Conservation (phyloP, 2,797 vertebrate genomes). For the Melopsittacus undulatus region DNA sequence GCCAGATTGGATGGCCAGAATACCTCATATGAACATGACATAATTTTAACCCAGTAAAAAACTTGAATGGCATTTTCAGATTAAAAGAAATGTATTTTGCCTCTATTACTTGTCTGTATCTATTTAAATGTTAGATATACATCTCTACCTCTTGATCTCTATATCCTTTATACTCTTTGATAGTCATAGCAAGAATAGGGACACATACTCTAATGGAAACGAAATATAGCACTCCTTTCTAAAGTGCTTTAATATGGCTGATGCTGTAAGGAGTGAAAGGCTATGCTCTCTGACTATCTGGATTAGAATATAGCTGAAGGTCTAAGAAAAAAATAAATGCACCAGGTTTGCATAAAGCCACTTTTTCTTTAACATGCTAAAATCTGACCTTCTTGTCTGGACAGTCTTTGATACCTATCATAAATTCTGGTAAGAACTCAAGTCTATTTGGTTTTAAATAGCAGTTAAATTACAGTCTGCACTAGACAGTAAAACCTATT, state of each 20-base stretch:
- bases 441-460: slow-evolving; percentile 36
- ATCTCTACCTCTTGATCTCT: neutral
- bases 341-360: neutral
- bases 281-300: neutral
- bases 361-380: neutral
- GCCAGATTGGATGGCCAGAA: neutral
- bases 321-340: neutral
- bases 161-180: neutral
- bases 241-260: neutral
- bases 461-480: slow-evolving; percentile 17
- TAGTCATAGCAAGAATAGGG: neutral
- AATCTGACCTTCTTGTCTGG: neutral
- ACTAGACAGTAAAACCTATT: slow-evolving; percentile 8
- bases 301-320: neutral
- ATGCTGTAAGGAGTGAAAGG: neutral
- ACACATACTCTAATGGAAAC: neutral
- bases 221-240: neutral
- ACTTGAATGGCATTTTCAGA: neutral
- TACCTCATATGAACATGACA: neutral
- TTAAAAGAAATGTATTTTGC: neutral
- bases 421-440: slow-evolving; percentile 15
- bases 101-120: neutral
- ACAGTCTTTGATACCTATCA: neutral
- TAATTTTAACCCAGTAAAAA: neutral
- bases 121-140: neutral